phyloP scores from a whole-genome alignment of 2,797 vertebrate species.

The Pangasius mekongensis region DNA sequence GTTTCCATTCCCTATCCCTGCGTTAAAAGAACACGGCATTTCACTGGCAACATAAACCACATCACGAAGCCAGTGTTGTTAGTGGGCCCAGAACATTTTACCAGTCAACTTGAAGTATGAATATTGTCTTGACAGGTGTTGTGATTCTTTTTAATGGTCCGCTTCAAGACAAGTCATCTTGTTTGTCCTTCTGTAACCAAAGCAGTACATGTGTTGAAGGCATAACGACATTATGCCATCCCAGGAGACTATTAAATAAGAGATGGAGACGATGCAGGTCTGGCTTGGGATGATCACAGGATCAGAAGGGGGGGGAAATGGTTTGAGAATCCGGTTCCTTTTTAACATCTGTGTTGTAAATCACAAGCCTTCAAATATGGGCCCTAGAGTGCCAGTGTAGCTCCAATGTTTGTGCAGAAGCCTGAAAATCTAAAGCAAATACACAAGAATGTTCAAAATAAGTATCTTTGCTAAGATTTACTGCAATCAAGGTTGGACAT shows the following conservation, averaged over 20 bases:
- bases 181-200: constrained; percentile 17
- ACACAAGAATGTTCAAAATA: not conserved
- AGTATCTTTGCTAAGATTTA: not conserved
- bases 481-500: not conserved
- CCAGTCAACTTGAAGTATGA: not conserved
- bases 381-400: not conserved
- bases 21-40: constrained; percentile 16
- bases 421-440: not conserved
- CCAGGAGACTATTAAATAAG: constrained; percentile 6
- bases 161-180: not conserved
- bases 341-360: constrained; percentile 16
- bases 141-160: constrained; percentile 25
- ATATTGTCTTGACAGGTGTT: constrained; percentile 24
- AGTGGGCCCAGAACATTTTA: not conserved
- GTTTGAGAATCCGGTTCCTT: not conserved
- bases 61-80: not conserved
- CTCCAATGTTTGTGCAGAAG: not conserved
- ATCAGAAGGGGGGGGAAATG: not conserved
- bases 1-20: constrained; percentile 59
- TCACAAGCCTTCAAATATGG: not conserved
- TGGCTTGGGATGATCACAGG: not conserved
- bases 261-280: constrained; percentile 16
- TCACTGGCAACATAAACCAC: constrained; percentile 37
- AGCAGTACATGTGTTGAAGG: not conserved
- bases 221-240: not conserved